These are phyloP conservation scores for Epirrhoe alternata DNA, from an alignment of 2,888 invertebrate species.

Conservation along the genomic window DNA sequence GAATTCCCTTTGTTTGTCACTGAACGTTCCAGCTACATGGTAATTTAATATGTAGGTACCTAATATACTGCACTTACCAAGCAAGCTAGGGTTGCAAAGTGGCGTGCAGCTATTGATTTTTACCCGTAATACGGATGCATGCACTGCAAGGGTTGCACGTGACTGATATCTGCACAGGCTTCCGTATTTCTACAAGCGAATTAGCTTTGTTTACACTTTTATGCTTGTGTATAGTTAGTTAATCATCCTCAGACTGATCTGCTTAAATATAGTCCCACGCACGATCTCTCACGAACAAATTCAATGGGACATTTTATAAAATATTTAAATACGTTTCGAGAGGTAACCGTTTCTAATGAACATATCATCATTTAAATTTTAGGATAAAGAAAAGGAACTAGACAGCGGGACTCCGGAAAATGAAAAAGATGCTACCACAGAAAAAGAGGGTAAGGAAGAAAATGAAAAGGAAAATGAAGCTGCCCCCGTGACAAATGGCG, in stretches of 20 bases:
- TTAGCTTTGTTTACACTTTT: constrained; percentile 35
- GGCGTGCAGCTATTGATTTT: constrained; percentile 48
- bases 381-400: constrained; percentile 86
- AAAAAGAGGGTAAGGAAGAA: constrained; percentile 83
- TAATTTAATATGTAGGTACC: constrained; percentile 46
- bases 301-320: background rate
- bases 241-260: background rate
- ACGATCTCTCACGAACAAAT: background rate
- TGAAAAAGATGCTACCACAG: constrained; percentile 88
- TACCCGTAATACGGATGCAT: constrained; percentile 43
- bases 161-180: constrained; percentile 35
- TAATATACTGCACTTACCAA: constrained; percentile 19
- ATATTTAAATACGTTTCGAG: background rate
- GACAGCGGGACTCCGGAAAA: constrained; percentile 86
- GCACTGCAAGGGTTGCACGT: constrained; percentile 45
- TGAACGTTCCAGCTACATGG: constrained; percentile 34
- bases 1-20: constrained; percentile 39
- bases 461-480: constrained; percentile 64
- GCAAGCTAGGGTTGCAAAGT: constrained; percentile 34
- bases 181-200: constrained; percentile 38
- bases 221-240: background rate
- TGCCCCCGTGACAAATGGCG: constrained; percentile 71
- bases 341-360: background rate
- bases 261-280: background rate
- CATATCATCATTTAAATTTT: constrained; percentile 40